Evolutionary conservation across 2,113 vertebrate species (phyloP).

Genomic region (Passerina amoena): DNA sequence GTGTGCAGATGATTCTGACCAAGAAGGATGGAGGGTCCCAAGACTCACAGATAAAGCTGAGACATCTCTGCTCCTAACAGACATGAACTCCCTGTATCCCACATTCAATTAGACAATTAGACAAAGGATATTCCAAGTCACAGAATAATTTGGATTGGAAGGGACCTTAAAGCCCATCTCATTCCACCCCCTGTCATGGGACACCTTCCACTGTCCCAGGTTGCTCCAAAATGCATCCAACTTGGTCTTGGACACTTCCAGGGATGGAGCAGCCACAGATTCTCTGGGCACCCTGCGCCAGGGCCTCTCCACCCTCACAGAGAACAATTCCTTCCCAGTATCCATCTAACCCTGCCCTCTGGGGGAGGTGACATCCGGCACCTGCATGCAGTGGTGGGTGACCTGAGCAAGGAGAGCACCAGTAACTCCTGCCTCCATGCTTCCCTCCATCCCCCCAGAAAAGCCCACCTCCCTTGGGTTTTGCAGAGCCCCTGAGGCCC

Average conservation of each 20-base stretch:
- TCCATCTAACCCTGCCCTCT: not conserved
- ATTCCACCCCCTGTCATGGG: not conserved
- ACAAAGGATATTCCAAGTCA: not conserved
- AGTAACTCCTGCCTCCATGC: not conserved
- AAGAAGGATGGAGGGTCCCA: not conserved
- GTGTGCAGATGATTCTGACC: not conserved
- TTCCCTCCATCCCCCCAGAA: not conserved
- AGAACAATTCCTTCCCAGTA: not conserved
- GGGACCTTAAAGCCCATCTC: not conserved
- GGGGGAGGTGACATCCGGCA: not conserved
- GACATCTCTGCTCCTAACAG: not conserved
- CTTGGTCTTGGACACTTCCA: not conserved
- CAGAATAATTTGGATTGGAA: fast-evolving
- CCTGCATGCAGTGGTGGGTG: fast-evolving
- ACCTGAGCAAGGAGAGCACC: not conserved
- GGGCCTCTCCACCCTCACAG: not conserved
- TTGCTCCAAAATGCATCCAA: not conserved
- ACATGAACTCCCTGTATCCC: not conserved
- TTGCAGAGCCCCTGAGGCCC: not conserved
- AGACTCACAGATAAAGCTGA: not conserved
- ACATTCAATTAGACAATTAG: not conserved
- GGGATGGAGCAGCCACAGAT: not conserved
- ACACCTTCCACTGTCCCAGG: not conserved
- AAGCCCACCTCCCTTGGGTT: not conserved
- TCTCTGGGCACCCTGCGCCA: not conserved